phyloP scores from a whole-genome alignment of 1,140 invertebrate species.

The Lepidurus couesii region DNA sequence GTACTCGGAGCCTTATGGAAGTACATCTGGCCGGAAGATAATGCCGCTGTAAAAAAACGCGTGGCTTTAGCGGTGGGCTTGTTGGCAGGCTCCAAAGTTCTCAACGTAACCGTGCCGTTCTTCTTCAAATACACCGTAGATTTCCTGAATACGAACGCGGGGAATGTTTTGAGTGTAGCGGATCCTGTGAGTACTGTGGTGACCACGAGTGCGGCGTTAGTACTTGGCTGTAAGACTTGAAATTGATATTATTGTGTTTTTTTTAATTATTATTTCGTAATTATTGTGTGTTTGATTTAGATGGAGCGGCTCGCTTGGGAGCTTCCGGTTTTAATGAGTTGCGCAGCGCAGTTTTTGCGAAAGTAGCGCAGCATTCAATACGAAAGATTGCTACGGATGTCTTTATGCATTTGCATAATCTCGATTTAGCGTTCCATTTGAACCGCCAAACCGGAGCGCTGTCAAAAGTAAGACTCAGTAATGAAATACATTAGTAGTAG shows the following conservation, averaged over 20 bases:
- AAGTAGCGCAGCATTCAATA: slow-evolving; percentile 96
- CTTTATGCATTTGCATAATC: slow-evolving; percentile 91
- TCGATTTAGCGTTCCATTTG: slow-evolving; percentile 93
- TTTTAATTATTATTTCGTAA: neutral
- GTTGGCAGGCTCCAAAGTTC: slow-evolving; percentile 70
- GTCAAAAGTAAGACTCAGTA: slow-evolving; percentile 56
- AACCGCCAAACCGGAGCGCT: slow-evolving; percentile 86
- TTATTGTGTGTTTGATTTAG: slow-evolving; percentile 48
- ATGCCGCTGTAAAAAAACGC: slow-evolving; percentile 66
- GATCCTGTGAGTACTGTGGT: slow-evolving; percentile 44
- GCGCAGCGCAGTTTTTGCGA: slow-evolving; percentile 95
- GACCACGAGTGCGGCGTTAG: slow-evolving; percentile 62
- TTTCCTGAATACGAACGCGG: slow-evolving; percentile 64
- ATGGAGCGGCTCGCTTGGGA: slow-evolving; percentile 85
- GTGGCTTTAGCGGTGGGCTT: slow-evolving; percentile 79
- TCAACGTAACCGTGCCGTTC: slow-evolving; percentile 95
- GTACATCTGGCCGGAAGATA: slow-evolving; percentile 94
- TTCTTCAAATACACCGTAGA: slow-evolving; percentile 93
- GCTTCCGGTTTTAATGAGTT: slow-evolving; percentile 92
- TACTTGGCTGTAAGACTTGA: slow-evolving; percentile 79
- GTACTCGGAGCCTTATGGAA: slow-evolving; percentile 82
- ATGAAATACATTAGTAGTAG: neutral
- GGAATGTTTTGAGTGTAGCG: slow-evolving; percentile 44
- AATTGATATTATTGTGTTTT: slow-evolving; percentile 17
- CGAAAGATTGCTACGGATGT: slow-evolving; percentile 89